phyloP scores from a whole-genome alignment of 23 tunicate species.

The Corella eumyota region DNA sequence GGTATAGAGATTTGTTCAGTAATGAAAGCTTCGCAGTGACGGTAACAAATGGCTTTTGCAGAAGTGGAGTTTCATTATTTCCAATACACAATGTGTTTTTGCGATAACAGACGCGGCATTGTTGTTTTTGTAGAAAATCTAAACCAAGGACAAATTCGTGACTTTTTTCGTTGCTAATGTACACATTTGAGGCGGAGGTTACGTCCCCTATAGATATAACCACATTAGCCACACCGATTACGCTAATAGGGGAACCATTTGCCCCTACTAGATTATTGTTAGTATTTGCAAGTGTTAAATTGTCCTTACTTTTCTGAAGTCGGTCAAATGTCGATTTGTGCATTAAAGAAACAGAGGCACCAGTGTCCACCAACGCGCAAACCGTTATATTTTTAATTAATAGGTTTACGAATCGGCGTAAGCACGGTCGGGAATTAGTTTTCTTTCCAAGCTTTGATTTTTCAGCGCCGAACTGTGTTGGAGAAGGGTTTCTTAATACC shows the following conservation, averaged over 20 bases:
- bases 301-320: not conserved
- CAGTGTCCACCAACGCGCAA: constrained; percentile 8
- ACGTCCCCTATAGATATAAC: not conserved
- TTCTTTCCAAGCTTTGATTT: too few relatives aligned
- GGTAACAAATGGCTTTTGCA: not conserved
- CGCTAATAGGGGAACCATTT: not conserved
- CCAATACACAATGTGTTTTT: not conserved
- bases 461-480: too few relatives aligned
- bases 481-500: too few relatives aligned
- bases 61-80: not conserved
- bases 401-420: constrained; percentile 7
- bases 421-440: too few relatives aligned
- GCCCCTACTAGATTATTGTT: not conserved
- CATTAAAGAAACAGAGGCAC: not conserved
- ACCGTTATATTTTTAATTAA: not conserved
- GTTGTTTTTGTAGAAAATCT: constrained; percentile 2
- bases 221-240: not conserved
- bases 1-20: too few relatives aligned
- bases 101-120: not conserved
- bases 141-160: constrained; percentile 6
- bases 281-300: not conserved
- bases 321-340: too few relatives aligned
- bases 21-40: too few relatives aligned
- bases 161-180: not conserved
- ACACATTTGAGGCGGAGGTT: not conserved